Evolutionary conservation across 2,113 vertebrate species (phyloP), one percentile per base, ranked within the genome.

Genomic region (Paracanthobrama guichenoti): DNA sequence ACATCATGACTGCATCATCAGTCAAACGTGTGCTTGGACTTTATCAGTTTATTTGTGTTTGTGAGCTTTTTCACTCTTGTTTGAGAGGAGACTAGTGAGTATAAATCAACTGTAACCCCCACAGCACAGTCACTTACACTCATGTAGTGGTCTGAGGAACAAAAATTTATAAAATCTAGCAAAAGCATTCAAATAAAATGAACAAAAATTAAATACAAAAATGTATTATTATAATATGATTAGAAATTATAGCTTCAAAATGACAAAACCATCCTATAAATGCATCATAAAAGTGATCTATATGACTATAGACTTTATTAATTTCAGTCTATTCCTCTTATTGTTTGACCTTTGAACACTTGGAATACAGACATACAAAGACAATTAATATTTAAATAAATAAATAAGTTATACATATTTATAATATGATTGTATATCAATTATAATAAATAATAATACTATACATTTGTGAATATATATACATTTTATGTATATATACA

Each of bases 1-100:
- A 79, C 77, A 46, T 79, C 57, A 64, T 62, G 57, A 79, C 77
- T 62, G 39, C 35, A 79, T 60, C 57, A 79, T 79, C 57, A 26
- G 42, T 79, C 57, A 62, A 79, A 77, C 16, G 55, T 44, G 39
- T 18, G 18, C 57, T 44, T 9, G 39, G 55, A 44, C 10, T 55
- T 55, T 55, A 55, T 22, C 53, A 14, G 73, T 59, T 77, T 11
- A 55, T 79, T 62, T 62, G 35, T 18, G 76, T 79, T 79, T 26
- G 57, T 44, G 39, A 26, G 76, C 7, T 44, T 79, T 78, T 59
- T 57, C 12, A 53, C 8, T 39, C 53, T 14, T 31, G 28, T 42
- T 42, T 24, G 12, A 59, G 31, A 28, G 11, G 9, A 59, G 31
- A 60, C 12, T 60, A 42, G 20, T 4, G 42, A 26, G n/a, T 48